Percentiles rank a stretch among this genome's conserved stretches.
Conservation (phyloP, 2,888 invertebrate species). For the Troilus luridus region DNA sequence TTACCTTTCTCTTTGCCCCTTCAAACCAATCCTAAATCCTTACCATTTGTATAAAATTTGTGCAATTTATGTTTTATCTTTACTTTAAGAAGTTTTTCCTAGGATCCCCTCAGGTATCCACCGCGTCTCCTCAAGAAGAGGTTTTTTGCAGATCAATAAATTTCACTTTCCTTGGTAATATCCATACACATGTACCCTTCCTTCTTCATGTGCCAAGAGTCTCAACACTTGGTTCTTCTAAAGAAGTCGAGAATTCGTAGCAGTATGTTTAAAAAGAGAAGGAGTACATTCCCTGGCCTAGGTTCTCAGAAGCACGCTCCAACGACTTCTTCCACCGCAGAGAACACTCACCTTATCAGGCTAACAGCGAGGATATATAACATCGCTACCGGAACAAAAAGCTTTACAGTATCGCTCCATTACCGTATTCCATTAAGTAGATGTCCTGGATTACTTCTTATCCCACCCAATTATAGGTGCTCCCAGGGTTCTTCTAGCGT, state of each 20-base stretch:
- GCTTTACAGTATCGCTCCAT: background rate
- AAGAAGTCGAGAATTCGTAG: background rate
- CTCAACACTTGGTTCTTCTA: background rate
- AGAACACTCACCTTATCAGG: background rate
- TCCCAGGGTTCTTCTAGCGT: background rate
- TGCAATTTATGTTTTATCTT: too few relatives aligned
- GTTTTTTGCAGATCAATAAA: too few relatives aligned
- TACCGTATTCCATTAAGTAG: constrained; percentile 14
- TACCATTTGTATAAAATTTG: too few relatives aligned
- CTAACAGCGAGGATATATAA: background rate
- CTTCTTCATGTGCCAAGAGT: background rate
- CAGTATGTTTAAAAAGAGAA: background rate
- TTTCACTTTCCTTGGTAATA: too few relatives aligned
- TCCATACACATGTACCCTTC: too few relatives aligned
- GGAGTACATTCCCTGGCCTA: background rate
- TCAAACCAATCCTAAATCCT: too few relatives aligned
- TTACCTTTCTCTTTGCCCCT: too few relatives aligned
- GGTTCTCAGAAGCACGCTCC: background rate
- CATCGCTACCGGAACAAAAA: background rate
- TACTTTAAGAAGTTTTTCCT: too few relatives aligned
- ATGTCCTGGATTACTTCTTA: background rate
- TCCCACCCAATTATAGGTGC: background rate
- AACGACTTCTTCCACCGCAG: background rate
- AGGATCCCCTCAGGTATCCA: too few relatives aligned
- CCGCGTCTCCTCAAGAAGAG: too few relatives aligned